A percentile compares a stretch with the other conserved stretches of the same genome.
Conservation (phyloP, 2,797 vertebrate genomes). For the Vultur gryphus region DNA sequence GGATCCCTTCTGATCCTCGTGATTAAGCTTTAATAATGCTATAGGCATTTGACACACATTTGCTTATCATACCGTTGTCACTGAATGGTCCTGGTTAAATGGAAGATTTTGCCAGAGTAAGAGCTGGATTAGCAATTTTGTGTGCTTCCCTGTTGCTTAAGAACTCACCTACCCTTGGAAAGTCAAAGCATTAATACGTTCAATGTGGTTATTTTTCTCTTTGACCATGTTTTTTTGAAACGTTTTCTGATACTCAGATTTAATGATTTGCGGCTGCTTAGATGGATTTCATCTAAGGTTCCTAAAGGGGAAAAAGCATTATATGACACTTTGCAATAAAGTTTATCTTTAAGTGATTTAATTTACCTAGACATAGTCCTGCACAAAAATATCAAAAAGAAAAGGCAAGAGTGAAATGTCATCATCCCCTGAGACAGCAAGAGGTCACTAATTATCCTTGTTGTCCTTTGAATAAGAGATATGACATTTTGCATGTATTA, state of each 20-base stretch:
- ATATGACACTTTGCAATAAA: background rate
- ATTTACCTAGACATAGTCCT: background rate
- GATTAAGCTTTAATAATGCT: background rate
- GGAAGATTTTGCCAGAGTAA: background rate
- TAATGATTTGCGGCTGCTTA: background rate
- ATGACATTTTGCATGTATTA: background rate
- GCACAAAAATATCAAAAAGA: background rate
- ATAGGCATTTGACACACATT: background rate
- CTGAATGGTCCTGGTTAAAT: background rate
- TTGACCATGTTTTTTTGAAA: background rate
- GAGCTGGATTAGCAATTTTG: background rate
- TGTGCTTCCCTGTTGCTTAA: background rate
- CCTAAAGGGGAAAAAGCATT: background rate
- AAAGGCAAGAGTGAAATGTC: background rate
- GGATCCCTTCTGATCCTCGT: background rate
- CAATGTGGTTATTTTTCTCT: background rate
- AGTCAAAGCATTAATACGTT: background rate
- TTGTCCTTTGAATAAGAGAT: background rate
- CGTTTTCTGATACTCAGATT: background rate
- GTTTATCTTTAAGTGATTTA: background rate
- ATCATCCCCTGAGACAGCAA: background rate
- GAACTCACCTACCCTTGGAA: background rate
- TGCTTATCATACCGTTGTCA: background rate
- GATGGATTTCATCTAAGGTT: background rate
- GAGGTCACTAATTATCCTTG: background rate